Evolutionary conservation across 2,888 invertebrate species (phyloP).

Genomic region (Heterodera filipjevi): DNA sequence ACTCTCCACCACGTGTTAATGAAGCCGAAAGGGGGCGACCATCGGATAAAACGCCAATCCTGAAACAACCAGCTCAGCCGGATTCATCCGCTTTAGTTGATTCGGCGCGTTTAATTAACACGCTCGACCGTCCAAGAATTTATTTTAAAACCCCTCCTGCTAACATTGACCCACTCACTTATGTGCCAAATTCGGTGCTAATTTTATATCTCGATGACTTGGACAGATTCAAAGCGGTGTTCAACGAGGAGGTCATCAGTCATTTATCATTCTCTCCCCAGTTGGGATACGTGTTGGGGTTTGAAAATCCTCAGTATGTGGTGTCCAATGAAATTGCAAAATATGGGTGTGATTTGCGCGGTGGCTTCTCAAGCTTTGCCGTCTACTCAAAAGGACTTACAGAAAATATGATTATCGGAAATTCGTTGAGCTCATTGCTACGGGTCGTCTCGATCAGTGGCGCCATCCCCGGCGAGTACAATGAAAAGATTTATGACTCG

Average conservation of each 20-base stretch:
- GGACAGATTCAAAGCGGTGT: not conserved
- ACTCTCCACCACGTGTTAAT: no score
- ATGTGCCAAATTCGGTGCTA: no score
- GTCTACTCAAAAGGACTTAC: conserved; percentile 28
- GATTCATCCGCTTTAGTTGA: no score
- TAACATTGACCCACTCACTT: no score
- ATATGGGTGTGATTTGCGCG: conserved; percentile 22
- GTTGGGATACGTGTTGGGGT: conserved; percentile 4
- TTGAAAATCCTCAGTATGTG: not conserved
- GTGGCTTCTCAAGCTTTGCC: conserved; percentile 27
- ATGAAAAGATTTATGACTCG: conserved; percentile 32
- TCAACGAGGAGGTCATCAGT: not conserved
- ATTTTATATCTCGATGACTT: no score
- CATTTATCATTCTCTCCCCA: conserved; percentile 10
- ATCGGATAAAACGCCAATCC: no score
- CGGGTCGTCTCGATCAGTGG: conserved; percentile 27
- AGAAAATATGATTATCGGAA: conserved; percentile 33
- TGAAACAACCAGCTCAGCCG: no score
- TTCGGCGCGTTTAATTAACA: no score
- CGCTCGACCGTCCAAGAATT: no score
- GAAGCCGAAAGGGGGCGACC: no score
- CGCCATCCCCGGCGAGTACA: conserved; percentile 24
- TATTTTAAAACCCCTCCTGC: no score
- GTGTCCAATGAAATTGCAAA: not conserved
- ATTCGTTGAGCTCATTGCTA: conserved; percentile 17